phyloP scores from a whole-genome alignment of 2,113 vertebrate genomes.

The Ceyx cyanopectus region DNA sequence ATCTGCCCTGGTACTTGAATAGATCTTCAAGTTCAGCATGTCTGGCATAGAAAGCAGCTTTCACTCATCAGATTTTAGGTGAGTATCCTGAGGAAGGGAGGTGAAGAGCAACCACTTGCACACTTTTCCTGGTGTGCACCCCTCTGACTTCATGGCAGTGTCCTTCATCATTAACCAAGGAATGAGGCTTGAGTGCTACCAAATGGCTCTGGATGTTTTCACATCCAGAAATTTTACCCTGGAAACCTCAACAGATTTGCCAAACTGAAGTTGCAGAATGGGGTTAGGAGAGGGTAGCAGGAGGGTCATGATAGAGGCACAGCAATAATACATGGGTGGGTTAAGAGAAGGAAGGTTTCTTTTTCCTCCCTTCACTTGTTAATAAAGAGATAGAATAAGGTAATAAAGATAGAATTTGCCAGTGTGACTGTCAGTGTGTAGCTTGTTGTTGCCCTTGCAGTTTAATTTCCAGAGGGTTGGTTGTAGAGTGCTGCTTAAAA shows the following conservation, averaged over 20 bases:
- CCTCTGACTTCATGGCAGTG: not conserved
- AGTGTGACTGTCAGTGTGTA: not conserved
- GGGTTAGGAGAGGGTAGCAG: not conserved
- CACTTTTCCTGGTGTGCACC: not conserved
- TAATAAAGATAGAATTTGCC: not conserved
- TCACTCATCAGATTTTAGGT: rapidly evolving
- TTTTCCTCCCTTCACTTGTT: not conserved
- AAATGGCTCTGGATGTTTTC: not conserved
- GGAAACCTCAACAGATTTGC: not conserved
- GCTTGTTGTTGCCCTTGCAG: not conserved
- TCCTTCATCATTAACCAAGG: not conserved
- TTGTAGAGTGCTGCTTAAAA: not conserved
- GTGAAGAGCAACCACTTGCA: not conserved
- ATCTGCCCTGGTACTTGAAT: not conserved
- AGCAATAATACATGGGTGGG: rapidly evolving
- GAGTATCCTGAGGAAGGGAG: not conserved
- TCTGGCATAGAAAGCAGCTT: not conserved
- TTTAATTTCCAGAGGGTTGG: not conserved
- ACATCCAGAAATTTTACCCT: not conserved
- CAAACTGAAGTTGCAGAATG: not conserved
- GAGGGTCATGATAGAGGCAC: not conserved
- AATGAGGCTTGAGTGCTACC: not conserved
- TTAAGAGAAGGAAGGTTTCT: not conserved
- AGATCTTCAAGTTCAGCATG: not conserved
- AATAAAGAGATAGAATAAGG: not conserved